Evolutionary conservation across 2,113 vertebrate genomes (phyloP).

Genomic region (Ardeotis arabs): DNA sequence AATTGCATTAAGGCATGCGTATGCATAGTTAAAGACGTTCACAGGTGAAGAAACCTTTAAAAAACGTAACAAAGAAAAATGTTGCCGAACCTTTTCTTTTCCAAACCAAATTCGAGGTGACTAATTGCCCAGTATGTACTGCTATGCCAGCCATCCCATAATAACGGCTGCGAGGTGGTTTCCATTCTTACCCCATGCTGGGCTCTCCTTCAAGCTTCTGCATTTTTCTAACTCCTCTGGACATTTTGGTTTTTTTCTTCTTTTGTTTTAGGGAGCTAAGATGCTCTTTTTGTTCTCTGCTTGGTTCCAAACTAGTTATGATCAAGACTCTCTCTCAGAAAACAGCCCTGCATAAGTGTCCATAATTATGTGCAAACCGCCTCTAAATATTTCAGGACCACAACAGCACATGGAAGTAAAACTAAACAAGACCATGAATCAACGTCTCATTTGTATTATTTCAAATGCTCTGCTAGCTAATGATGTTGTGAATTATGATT

Average conservation of each 20-base stretch:
- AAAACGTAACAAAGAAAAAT: background rate
- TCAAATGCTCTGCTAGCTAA: conserved; percentile 20
- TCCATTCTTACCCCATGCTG: background rate
- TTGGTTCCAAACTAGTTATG: background rate
- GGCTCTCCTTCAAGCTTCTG: background rate
- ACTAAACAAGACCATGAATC: background rate
- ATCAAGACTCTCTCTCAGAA: background rate
- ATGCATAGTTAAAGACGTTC: background rate
- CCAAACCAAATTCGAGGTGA: background rate
- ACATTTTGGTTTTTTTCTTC: background rate
- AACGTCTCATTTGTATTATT: conserved; percentile 24
- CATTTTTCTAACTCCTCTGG: background rate
- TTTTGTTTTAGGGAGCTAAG: background rate
- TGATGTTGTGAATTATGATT: conserved; percentile 48
- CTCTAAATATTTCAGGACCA: background rate
- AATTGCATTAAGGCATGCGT: background rate
- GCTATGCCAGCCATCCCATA: background rate
- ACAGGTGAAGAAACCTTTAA: background rate
- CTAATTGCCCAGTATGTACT: background rate
- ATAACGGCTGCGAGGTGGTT: background rate
- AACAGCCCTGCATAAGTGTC: background rate
- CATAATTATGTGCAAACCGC: background rate
- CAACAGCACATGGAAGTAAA: background rate
- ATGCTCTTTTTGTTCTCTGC: background rate
- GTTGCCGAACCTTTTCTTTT: background rate